Conservation (phyloP, 2,888 invertebrate genomes). For the Seladonia tumulorum region DNA sequence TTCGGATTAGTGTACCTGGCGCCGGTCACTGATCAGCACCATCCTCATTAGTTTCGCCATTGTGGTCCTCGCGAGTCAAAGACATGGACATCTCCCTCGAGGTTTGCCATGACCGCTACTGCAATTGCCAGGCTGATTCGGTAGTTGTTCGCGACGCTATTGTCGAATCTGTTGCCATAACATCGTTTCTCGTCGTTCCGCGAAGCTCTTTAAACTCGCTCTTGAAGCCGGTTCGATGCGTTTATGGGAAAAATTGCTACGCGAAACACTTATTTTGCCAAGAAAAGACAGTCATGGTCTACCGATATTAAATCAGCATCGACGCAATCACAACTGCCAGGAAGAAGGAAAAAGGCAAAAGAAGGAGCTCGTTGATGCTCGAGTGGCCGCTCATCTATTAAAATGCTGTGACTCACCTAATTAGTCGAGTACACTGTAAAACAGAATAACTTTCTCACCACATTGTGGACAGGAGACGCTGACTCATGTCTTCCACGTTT, state of each 20-base stretch:
- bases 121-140: not conserved
- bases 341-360: not conserved
- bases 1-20: not conserved
- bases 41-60: not conserved
- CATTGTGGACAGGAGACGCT: not conserved
- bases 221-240: not conserved
- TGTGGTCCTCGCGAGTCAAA: not conserved
- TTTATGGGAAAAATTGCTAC: too few relatives aligned
- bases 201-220: not conserved
- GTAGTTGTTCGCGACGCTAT: not conserved
- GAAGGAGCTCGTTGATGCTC: not conserved
- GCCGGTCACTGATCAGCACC: conserved; percentile 5
- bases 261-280: too few relatives aligned
- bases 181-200: not conserved
- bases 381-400: not conserved
- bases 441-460: not conserved
- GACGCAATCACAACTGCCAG: not conserved
- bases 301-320: not conserved
- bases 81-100: not conserved
- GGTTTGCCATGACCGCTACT: not conserved
- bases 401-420: not conserved
- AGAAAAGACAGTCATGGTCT: too few relatives aligned
- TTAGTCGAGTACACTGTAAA: not conserved
- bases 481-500: not conserved
- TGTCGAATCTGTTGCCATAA: not conserved